phyloP scores from a whole-genome alignment of 2,797 vertebrate species.

The Hydrocynus forskahlii region DNA sequence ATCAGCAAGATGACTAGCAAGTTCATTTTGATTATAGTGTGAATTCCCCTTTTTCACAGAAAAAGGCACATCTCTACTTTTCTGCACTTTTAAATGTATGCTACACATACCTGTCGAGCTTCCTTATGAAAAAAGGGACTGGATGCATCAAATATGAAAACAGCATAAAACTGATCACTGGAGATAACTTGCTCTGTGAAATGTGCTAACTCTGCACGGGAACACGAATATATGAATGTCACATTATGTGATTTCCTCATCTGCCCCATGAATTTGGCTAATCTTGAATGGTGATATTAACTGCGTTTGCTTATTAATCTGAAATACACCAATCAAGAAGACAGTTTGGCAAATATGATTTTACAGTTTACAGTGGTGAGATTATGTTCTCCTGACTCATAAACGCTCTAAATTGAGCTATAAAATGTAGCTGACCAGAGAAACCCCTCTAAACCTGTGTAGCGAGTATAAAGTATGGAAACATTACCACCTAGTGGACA shows the following conservation, averaged over 20 bases:
- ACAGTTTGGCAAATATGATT: not conserved
- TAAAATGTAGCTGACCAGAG: not conserved
- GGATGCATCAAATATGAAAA: too few relatives aligned
- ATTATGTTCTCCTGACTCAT: not conserved
- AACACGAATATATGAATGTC: not conserved
- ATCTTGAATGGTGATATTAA: not conserved
- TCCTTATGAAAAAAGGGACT: too few relatives aligned
- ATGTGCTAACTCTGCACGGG: not conserved
- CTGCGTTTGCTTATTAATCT: not conserved
- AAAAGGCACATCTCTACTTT: too few relatives aligned
- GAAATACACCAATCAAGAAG: not conserved
- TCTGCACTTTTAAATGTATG: too few relatives aligned
- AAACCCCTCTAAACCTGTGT: not conserved
- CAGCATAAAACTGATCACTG: not conserved
- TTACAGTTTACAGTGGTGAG: not conserved
- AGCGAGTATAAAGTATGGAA: not conserved
- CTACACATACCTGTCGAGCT: too few relatives aligned
- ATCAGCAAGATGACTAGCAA: not conserved
- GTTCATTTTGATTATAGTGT: not conserved
- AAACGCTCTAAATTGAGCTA: not conserved
- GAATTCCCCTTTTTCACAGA: too few relatives aligned
- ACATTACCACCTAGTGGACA: constrained; percentile 34
- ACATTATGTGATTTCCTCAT: not conserved
- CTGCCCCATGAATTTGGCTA: not conserved
- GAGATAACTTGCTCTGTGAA: not conserved